Evolutionary conservation across 2,797 vertebrate genomes (phyloP).

Genomic region (Phyllotis vaccarum): DNA sequence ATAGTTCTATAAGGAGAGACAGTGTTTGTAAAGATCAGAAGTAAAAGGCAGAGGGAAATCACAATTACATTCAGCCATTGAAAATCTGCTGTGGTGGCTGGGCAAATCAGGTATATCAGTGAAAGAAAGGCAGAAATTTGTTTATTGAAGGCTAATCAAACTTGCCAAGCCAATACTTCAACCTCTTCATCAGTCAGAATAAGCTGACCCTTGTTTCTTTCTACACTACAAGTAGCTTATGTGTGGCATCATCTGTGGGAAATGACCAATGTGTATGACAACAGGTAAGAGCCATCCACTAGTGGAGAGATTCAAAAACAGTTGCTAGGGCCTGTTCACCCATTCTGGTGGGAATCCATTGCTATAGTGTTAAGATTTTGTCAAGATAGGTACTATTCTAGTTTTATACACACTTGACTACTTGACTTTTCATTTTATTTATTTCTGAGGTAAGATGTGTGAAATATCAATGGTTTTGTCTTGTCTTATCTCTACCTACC

Average conservation of each 20-base stretch:
- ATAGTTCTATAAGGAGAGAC: not conserved
- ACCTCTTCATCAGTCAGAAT: not conserved
- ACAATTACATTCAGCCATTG: not conserved
- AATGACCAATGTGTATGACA: not conserved
- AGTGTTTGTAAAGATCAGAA: not conserved
- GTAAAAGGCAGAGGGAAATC: not conserved
- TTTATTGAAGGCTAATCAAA: not conserved
- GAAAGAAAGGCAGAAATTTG: not conserved
- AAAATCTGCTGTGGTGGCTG: not conserved
- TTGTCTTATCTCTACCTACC: too few relatives aligned
- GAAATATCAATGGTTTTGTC: not conserved
- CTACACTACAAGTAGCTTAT: not conserved
- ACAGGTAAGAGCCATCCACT: not conserved
- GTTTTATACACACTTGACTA: not conserved
- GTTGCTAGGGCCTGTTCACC: not conserved
- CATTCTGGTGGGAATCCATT: not conserved
- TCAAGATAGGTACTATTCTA: not conserved
- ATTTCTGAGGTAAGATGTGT: not conserved
- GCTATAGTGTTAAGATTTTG: not conserved
- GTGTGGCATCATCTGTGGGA: not conserved
- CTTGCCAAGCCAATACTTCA: not conserved
- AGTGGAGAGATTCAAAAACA: not conserved
- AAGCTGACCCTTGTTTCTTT: not conserved
- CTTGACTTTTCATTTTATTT: not conserved
- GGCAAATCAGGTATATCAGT: not conserved